Evolutionary conservation across 2,113 vertebrate species (phyloP), one percentile per base, ranked within the genome.

Genomic region (Neofelis nebulosa): DNA sequence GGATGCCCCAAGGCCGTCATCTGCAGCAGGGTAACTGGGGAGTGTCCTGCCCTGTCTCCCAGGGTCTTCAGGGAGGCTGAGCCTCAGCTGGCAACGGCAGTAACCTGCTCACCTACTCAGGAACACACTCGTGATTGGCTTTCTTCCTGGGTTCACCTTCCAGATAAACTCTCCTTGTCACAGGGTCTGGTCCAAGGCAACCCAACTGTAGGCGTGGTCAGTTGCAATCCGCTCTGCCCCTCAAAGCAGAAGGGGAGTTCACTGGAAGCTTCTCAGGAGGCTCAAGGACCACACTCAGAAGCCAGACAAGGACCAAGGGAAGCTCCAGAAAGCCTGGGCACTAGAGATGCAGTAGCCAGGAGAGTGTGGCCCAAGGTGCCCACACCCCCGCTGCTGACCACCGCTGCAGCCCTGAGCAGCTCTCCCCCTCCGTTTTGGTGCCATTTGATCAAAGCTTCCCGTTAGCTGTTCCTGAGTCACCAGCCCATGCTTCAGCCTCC

Each of bases 11-110:
- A 36, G 29, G 36, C 14, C 74, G 29, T 65, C 31, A 3, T 36
- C 31, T 2, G 7, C 11, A 3, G 15, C 13, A 13, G 38, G 23
- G 2, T 1, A 12, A 7, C 66, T 5, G 19, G 50, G 29, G 18
- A 29, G 0, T 27, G 27, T 11, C 19, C 41, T 55, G 1, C 63
- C 16, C 5, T 21, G 16, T 25, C 25, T 61, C 74, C 92, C 33
- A 4, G 16, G 38, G 71, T 52, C 48, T 38, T 31, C 71, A 1
- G 10, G 19, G 31, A 48, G 52, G 25, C 16, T 48, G 27, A 57
- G 31, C 61, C 13, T 57, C 48, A 0, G n/a, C 14, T 29, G 33
- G n/a, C 4, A 18, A 5, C 4, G 36, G 29, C 5, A 23, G 7
- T 2, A 11, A 1, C 61, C 89, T 80, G 4, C 57, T 45, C 16